Base-by-base conservation (phyloP, 2,888 invertebrate species). In the Morpho achilles region DNA sequence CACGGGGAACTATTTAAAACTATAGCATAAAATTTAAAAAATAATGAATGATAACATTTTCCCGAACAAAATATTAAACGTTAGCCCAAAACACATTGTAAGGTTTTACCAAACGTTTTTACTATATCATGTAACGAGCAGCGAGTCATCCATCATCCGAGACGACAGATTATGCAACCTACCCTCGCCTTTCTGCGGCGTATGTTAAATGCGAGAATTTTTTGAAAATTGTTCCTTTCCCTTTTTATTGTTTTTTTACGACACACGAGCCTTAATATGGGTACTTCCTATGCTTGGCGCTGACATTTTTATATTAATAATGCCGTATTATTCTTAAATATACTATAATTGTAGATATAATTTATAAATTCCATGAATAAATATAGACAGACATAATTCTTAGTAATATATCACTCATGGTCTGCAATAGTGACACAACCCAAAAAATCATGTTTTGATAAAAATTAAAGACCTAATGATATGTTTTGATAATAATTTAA, bases 131-230 rank as follows among this genome's bases (percentile, higher is more conserved):
- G 67, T 62, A 63, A 65, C 65, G 61, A 61, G 58, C 60, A 46
- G 45, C 53, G 61, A 56, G 69, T 67, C 70, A 79, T 78, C 77
- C 67, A 73, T 72, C 74, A 74, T 63, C 56, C 60, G 64, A 54
- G 68, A 62, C 61, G 74, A 74, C 73, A 72, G 77, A 76, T 77
- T 74, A 73, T 75, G 73, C 72, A 70, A 69, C 69, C 67, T 64
- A 64, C 64, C 62, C 67, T 61, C 64, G 69, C 55, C 60, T 64
- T 56, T 60, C 62, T 67, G 60, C 65, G 63, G 61, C 59, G 56
- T 67, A 68, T 65, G 61, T 62, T 63, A 61, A 68, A 66, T 60
- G 59, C 63, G 61, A 69, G 63, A 62, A 69, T 74, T 70, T 16
- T 69, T 55, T 56, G 53, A 61, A 57, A 62, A 65, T 63, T 66